A percentile compares a stretch with the other conserved stretches of the same genome.
Evolutionary conservation across 2,888 invertebrate genomes (phyloP).

Genomic region (Vanessa cardui): DNA sequence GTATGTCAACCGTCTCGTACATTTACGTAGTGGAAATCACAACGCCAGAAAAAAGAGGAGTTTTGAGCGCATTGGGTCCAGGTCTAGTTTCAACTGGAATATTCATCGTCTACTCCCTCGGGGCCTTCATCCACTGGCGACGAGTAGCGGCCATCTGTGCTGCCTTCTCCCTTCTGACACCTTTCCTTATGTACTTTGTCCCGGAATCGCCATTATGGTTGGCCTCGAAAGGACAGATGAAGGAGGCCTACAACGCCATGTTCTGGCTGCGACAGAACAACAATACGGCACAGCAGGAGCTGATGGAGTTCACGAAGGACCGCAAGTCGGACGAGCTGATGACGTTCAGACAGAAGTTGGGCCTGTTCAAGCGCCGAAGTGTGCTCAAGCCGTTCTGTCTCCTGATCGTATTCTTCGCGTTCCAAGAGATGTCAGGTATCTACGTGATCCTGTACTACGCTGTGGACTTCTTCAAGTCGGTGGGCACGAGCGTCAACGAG

Average conservation of each 20-base stretch:
- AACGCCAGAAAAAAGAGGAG: conserved; percentile 86
- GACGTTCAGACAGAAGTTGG: conserved; percentile 68
- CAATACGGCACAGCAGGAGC: conserved; percentile 84
- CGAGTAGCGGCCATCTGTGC: conserved; percentile 85
- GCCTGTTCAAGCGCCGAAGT: conserved; percentile 75
- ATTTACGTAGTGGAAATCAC: conserved; percentile 88
- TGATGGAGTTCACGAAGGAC: conserved; percentile 82
- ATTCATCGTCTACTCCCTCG: conserved; percentile 86
- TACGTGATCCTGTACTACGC: conserved; percentile 89
- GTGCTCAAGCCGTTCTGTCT: conserved; percentile 87
- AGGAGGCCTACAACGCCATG: conserved; percentile 84
- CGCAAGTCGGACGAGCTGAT: conserved; percentile 64
- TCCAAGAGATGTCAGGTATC: conserved; percentile 89
- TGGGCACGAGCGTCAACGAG: conserved; percentile 85
- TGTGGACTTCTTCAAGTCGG: conserved; percentile 86
- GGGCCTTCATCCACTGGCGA: conserved; percentile 86
- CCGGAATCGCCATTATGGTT: conserved; percentile 89
- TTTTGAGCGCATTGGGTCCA: conserved; percentile 87
- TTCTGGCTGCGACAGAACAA: conserved; percentile 86
- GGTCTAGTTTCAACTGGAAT: conserved; percentile 88
- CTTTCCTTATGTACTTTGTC: conserved; percentile 83
- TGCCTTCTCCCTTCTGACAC: conserved; percentile 80
- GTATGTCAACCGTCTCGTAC: conserved; percentile 87
- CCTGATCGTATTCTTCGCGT: conserved; percentile 85
- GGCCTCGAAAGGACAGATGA: conserved; percentile 82